A percentile compares a stretch with the other conserved stretches of the same genome.
Evolutionary conservation across 2,888 invertebrate genomes (phyloP).

Genomic region (Clusia tigrina): DNA sequence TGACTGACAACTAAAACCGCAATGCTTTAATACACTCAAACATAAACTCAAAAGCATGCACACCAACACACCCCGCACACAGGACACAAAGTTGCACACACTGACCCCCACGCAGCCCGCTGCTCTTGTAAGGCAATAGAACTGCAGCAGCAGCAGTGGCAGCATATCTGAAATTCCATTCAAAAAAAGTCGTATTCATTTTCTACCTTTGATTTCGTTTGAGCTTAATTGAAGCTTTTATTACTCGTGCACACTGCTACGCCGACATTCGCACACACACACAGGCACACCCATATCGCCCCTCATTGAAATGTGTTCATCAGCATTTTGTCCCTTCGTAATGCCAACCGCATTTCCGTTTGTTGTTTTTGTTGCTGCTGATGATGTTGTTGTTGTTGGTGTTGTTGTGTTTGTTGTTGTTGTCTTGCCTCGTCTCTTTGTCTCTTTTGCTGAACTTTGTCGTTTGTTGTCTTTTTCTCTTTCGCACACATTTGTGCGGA

Average conservation of each 20-base stretch:
- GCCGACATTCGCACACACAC: neutral
- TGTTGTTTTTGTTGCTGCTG: neutral
- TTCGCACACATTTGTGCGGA: neutral
- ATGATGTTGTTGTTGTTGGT: neutral
- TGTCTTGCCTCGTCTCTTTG: neutral
- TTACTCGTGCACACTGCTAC: slow-evolving; percentile 36
- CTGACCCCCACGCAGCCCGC: neutral
- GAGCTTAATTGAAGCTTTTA: slow-evolving; percentile 51
- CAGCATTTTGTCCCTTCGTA: too few relatives aligned
- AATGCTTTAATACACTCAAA: slow-evolving; percentile 21
- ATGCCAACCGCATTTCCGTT: neutral
- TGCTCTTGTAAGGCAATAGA: neutral
- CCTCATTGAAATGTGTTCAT: too few relatives aligned
- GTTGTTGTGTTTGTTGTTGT: neutral
- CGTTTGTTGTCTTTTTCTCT: neutral
- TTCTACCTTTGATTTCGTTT: slow-evolving; percentile 47
- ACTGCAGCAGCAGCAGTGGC: slow-evolving; percentile 6
- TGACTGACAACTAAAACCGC: slow-evolving; percentile 13
- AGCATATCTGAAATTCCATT: slow-evolving; percentile 57
- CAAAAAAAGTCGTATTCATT: slow-evolving; percentile 34
- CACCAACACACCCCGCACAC: neutral
- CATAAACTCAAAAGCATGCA: neutral
- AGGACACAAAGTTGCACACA: too few relatives aligned
- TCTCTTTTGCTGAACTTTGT: neutral
- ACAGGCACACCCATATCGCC: too few relatives aligned